These are phyloP conservation scores for Silurus glanis DNA, from an alignment of 2,113 vertebrate species.

Conservation along the genomic window DNA sequence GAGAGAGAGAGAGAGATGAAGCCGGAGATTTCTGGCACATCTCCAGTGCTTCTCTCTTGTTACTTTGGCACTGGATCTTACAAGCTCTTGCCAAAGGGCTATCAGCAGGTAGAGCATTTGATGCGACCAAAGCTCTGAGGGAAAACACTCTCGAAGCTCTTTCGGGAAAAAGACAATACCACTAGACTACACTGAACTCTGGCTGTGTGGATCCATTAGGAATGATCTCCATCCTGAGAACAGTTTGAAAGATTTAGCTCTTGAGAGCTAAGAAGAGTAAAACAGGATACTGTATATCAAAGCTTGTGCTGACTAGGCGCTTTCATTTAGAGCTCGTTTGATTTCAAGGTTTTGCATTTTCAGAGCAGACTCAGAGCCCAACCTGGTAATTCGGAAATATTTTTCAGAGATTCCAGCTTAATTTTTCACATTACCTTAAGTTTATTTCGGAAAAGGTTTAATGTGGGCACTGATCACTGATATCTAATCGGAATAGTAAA, in stretches of 20 bases:
- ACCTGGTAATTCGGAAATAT: background rate
- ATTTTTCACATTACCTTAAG: background rate
- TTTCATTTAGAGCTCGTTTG: background rate
- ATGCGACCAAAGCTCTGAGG: slow-evolving; percentile 38
- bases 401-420: background rate
- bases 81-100: slow-evolving; percentile 29
- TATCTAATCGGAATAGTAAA: background rate
- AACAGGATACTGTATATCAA: slow-evolving; percentile 1
- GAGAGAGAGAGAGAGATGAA: slow-evolving; percentile 11
- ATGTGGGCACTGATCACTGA: background rate
- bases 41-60: slow-evolving; percentile 29
- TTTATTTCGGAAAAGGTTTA: background rate
- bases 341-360: slow-evolving; percentile 3
- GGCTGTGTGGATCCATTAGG: slow-evolving; percentile 21
- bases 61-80: slow-evolving; percentile 18
- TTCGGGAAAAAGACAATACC: slow-evolving; percentile 11
- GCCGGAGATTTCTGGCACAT: slow-evolving; percentile 54
- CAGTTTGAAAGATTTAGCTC: slow-evolving; percentile 4
- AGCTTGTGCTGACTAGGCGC: slow-evolving; percentile 29
- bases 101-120: slow-evolving; percentile 26
- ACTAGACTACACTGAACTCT: slow-evolving; percentile 7
- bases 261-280: slow-evolving; percentile 4
- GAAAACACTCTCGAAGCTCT: slow-evolving; percentile 28
- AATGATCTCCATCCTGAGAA: slow-evolving; percentile 28
- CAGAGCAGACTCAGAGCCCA: background rate